phyloP scores from a whole-genome alignment of 2,113 vertebrate genomes.

The Pterocles burchelli region DNA sequence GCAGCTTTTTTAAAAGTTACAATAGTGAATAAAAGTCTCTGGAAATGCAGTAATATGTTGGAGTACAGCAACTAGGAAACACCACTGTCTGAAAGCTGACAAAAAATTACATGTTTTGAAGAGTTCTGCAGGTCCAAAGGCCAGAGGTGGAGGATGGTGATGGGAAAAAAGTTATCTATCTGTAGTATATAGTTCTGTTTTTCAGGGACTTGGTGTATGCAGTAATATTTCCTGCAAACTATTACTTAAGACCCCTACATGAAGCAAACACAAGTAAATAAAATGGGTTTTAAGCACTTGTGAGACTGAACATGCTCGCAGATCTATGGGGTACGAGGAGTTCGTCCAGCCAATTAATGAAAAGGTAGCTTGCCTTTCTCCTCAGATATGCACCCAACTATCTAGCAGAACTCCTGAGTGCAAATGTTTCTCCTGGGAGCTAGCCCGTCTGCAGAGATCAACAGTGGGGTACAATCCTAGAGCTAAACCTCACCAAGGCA shows the following conservation, averaged over 20 bases:
- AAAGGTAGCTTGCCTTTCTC: not conserved
- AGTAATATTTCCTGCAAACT: not conserved
- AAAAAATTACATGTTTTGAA: not conserved
- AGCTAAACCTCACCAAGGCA: not conserved
- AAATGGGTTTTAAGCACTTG: not conserved
- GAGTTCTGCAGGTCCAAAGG: not conserved
- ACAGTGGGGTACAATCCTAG: not conserved
- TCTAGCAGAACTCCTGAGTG: not conserved
- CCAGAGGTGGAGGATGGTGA: not conserved
- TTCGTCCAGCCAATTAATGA: not conserved
- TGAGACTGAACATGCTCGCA: not conserved
- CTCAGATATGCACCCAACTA: not conserved
- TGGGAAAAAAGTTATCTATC: not conserved
- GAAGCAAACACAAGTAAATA: not conserved
- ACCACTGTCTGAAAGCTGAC: not conserved
- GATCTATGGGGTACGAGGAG: not conserved
- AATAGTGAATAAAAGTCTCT: not conserved
- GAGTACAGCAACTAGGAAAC: not conserved
- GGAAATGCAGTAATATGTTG: not conserved
- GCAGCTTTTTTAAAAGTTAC: not conserved
- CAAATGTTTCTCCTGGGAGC: not conserved
- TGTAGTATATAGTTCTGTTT: not conserved
- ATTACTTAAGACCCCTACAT: not conserved
- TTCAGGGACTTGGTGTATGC: not conserved
- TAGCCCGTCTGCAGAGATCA: not conserved